A percentile compares a stretch with the other conserved stretches of the same genome.
Evolutionary conservation across 2,797 vertebrate genomes (phyloP).

Genomic region (Hydrophis major): DNA sequence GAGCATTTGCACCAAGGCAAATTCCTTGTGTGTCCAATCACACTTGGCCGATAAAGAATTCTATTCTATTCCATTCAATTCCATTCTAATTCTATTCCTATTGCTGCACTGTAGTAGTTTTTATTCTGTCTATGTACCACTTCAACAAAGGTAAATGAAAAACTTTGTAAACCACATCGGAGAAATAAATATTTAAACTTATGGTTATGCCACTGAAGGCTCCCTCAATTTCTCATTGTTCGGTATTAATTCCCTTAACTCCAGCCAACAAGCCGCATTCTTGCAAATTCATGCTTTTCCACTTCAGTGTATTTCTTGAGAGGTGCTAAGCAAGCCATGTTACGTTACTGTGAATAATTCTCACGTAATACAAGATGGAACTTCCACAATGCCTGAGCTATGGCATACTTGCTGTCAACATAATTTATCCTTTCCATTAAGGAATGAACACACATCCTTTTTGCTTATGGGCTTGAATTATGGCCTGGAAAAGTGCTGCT

Average conservation of each 20-base stretch:
- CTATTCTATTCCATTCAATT: too few relatives aligned
- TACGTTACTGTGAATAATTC: conserved; percentile 12
- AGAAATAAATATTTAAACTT: neutral
- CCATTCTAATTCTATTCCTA: neutral
- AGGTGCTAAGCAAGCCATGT: conserved; percentile 13
- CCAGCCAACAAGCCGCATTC: neutral
- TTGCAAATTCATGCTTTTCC: neutral
- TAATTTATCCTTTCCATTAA: conserved; percentile 47
- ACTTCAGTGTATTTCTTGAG: neutral
- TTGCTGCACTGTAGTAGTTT: neutral
- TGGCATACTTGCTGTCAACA: conserved; percentile 38
- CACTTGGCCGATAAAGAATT: too few relatives aligned
- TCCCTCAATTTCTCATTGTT: too few relatives aligned
- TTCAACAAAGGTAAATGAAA: neutral
- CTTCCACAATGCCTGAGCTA: conserved; percentile 33
- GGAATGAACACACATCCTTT: conserved; percentile 37
- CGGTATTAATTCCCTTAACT: neutral
- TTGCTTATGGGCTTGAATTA: conserved; percentile 38
- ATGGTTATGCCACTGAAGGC: neutral
- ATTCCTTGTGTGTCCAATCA: too few relatives aligned
- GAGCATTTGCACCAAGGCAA: too few relatives aligned
- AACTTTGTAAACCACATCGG: neutral
- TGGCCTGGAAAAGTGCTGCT: neutral
- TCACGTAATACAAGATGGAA: conserved; percentile 36
- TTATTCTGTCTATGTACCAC: neutral